Base-by-base conservation (phyloP, 2,888 invertebrate genomes). In the Diarsia rubi region DNA sequence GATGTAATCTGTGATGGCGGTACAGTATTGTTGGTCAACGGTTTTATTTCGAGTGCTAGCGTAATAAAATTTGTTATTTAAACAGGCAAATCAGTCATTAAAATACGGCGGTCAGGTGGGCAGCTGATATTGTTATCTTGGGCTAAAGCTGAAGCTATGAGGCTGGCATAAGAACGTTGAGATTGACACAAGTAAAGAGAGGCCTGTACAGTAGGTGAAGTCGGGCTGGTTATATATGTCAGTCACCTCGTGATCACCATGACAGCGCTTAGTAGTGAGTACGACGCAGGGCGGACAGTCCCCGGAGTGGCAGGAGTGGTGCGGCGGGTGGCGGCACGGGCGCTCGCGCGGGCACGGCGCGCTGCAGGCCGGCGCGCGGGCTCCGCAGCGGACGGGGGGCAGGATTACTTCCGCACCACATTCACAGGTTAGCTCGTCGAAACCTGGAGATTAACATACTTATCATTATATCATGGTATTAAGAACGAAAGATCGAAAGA, bases 321-420 rank as follows among this genome's bases (percentile, higher is more conserved):
- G 97, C 6, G 98, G 98, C 75, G 97, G 97, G 96, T 99, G 99
- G 5, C 97, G 97, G 94, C 99, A 99, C 0, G 97, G 86, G 85
- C 99, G 98, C 47, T 93, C 91, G 65, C 98, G 97, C 0, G 97
- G 97, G 93, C 99, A 99, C 0, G 98, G 98, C 27, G 97, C 97
- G 63, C 95, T 95, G 95, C 99, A 99, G 5, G 97, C 94, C 0
- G 99, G 99, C 6, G 98, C 98, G 78, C 98, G 97, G 0, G 99
- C 98, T 27, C 99, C 99, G 93, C 99, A 99, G 0, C 98, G 97
- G 68, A 99, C 98, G 0, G 99, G 99, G 2, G 99, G 99, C 92
- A 98, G 98, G 71, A 98, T 94, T 47, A 99, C 98, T 84, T 98
- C 97, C 0, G 97, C 97, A 12, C 99, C 99, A 93, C 99, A 99